These are phyloP conservation scores for Rallus crepitans DNA, from an alignment of 2,797 vertebrate genomes.

Conservation along the genomic window DNA sequence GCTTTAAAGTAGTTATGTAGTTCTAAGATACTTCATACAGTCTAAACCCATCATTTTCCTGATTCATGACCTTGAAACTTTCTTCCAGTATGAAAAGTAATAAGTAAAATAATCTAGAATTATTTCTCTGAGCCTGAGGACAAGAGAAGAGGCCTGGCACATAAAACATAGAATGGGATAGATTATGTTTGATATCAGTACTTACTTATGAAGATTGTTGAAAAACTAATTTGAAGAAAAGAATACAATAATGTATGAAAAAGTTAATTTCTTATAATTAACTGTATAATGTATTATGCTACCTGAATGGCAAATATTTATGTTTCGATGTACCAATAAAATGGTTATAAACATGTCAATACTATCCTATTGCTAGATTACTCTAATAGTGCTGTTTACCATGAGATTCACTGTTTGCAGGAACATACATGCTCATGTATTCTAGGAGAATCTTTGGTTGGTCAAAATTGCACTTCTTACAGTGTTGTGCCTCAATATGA, in stretches of 20 bases:
- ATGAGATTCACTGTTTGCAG: not conserved
- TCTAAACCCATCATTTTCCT: rapidly evolving
- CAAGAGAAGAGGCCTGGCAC: not conserved
- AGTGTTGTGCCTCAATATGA: not conserved
- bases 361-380: not conserved
- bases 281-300: not conserved
- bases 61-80: not conserved
- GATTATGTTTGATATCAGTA: not conserved
- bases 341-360: not conserved
- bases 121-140: not conserved
- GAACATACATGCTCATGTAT: not conserved
- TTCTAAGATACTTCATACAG: not conserved
- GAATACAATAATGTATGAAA: not conserved
- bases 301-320: not conserved
- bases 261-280: not conserved
- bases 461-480: not conserved
- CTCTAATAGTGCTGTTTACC: not conserved
- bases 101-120: not conserved
- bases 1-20: not conserved
- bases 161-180: not conserved
- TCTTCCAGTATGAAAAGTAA: not conserved
- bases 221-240: not conserved
- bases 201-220: not conserved
- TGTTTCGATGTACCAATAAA: not conserved
- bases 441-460: not conserved